Conservation (phyloP, 2,888 invertebrate species). For the Papilio protenor region DNA sequence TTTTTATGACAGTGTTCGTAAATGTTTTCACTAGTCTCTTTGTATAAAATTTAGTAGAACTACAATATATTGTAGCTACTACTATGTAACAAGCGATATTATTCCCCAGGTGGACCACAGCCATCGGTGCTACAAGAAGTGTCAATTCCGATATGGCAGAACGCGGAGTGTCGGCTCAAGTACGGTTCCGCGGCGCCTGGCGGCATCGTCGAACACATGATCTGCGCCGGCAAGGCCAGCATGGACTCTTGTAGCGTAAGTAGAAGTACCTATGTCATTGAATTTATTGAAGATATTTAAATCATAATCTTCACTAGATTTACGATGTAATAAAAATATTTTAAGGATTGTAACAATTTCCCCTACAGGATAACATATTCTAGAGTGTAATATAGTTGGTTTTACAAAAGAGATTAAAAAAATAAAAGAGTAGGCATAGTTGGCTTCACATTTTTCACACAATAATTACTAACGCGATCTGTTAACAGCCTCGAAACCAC, state of each 20-base stretch:
- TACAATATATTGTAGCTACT: background rate
- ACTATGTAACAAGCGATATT: background rate
- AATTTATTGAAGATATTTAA: background rate
- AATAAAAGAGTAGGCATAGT: too few relatives aligned
- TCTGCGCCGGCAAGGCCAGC: slow-evolving; percentile 93
- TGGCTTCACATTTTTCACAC: too few relatives aligned
- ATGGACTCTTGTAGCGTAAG: slow-evolving; percentile 96
- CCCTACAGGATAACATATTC: too few relatives aligned
- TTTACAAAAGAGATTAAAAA: too few relatives aligned
- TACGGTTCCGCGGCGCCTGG: slow-evolving; percentile 95
- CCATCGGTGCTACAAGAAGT: slow-evolving; percentile 93
- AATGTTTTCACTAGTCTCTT: background rate
- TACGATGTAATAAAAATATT: too few relatives aligned
- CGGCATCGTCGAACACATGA: slow-evolving; percentile 94
- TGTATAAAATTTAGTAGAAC: background rate
- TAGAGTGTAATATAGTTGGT: too few relatives aligned
- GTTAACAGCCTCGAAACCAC: too few relatives aligned
- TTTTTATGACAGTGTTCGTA: background rate
- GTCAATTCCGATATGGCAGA: slow-evolving; percentile 92
- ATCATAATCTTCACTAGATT: background rate
- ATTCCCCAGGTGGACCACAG: slow-evolving; percentile 89
- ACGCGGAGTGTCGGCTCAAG: slow-evolving; percentile 89
- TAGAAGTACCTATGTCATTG: slow-evolving; percentile 28
- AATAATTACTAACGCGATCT: too few relatives aligned
- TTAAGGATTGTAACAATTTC: too few relatives aligned